These are phyloP conservation scores for Macrophya alboannulata DNA, from an alignment of 2,888 invertebrate genomes.

Conservation along the genomic window DNA sequence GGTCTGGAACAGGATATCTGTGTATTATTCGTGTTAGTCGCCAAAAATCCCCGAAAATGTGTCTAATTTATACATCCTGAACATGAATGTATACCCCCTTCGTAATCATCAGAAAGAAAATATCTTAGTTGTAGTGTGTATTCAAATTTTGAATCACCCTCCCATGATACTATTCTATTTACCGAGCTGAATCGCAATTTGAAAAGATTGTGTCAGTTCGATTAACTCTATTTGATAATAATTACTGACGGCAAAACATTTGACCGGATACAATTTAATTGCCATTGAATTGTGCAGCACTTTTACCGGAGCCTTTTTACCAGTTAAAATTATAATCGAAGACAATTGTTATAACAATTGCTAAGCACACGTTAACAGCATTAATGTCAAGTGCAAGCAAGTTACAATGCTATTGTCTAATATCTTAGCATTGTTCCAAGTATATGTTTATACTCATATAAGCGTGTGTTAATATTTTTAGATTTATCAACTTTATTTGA, in stretches of 20 bases:
- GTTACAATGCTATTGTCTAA: constrained; percentile 47
- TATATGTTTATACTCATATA: constrained; percentile 42
- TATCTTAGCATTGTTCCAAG: constrained; percentile 35
- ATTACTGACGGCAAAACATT: neutral
- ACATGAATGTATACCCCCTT: no score
- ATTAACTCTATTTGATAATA: neutral
- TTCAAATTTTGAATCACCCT: neutral
- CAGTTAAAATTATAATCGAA: neutral
- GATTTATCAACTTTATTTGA: constrained; percentile 28
- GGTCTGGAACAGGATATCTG: no score
- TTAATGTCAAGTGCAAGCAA: constrained; percentile 52
- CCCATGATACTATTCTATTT: neutral
- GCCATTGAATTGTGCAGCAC: neutral
- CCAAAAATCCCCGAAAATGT: no score
- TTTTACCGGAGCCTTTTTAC: neutral
- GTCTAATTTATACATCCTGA: no score
- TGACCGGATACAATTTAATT: neutral
- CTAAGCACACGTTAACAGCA: constrained; percentile 49
- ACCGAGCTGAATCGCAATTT: neutral
- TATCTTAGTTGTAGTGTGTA: neutral
- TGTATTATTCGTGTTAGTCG: no score
- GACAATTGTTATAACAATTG: neutral
- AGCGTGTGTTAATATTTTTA: constrained; percentile 48
- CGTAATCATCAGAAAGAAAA: neutral
- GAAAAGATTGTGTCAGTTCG: neutral